These are phyloP conservation scores for Drosophila carrolli DNA, from an alignment of 1,140 invertebrate species.

Conservation along the genomic window DNA sequence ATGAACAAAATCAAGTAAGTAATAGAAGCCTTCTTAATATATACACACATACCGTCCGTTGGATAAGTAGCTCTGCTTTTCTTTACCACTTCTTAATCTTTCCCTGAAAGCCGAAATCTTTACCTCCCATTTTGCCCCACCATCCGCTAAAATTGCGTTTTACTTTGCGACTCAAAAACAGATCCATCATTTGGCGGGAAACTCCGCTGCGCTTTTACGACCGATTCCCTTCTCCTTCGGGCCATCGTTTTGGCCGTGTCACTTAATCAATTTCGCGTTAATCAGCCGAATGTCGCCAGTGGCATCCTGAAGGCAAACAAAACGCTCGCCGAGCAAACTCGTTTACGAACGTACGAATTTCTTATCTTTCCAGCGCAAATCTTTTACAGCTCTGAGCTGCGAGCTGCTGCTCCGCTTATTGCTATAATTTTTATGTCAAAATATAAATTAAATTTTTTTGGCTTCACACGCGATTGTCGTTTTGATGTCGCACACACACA, in stretches of 20 bases:
- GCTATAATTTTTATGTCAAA: conserved; percentile 83
- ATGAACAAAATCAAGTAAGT: too few relatives aligned
- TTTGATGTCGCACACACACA: conserved; percentile 72
- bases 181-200: conserved; percentile 38
- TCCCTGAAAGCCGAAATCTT: conserved; percentile 19
- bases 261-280: conserved; percentile 82
- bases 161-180: conserved; percentile 37
- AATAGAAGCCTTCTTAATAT: too few relatives aligned
- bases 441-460: conserved; percentile 82
- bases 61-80: not conserved
- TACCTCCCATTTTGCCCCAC: not conserved
- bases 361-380: conserved; percentile 52
- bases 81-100: conserved; percentile 17
- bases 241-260: conserved; percentile 54
- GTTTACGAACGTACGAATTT: conserved; percentile 44
- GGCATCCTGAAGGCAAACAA: conserved; percentile 73
- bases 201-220: conserved; percentile 39
- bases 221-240: conserved; percentile 9
- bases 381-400: conserved; percentile 34
- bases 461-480: conserved; percentile 81
- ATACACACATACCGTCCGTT: too few relatives aligned
- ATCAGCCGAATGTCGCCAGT: conserved; percentile 75
- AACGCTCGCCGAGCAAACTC: conserved; percentile 44
- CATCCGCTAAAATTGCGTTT: conserved; percentile 41
- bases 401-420: conserved; percentile 59